Conservation (phyloP, 1,140 invertebrate genomes). For the Globodera ellingtonae region DNA sequence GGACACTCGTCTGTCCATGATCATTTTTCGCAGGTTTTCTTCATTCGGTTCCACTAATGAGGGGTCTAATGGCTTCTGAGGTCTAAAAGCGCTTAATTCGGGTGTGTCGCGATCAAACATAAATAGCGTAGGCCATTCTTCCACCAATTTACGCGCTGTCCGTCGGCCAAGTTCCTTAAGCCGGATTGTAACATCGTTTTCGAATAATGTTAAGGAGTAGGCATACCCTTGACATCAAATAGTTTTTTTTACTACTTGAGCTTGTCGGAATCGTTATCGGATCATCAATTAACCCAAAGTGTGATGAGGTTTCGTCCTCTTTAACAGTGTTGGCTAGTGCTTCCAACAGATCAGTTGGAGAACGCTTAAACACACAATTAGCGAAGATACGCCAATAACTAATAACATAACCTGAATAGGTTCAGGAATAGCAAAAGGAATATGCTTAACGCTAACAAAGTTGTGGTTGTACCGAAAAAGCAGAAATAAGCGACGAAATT, state of each 20-base stretch:
- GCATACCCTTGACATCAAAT: conserved; percentile 56
- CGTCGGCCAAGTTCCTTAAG: conserved; percentile 58
- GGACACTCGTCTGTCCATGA: conserved; percentile 36
- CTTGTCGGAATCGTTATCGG: conserved; percentile 58
- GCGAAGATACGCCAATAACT: not conserved
- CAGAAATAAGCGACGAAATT: not conserved
- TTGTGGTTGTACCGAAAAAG: not conserved
- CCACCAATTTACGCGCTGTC: conserved; percentile 57
- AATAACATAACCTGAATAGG: conserved; percentile 7
- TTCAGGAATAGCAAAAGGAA: conserved; percentile 8
- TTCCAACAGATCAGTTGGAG: conserved; percentile 57
- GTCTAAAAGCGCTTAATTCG: conserved; percentile 51
- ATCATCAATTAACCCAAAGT: conserved; percentile 63
- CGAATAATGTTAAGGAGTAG: not conserved
- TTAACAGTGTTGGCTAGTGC: conserved; percentile 60
- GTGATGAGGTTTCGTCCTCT: conserved; percentile 59
- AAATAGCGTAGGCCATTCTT: conserved; percentile 65
- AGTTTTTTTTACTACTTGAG: conserved; percentile 32
- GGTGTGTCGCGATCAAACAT: conserved; percentile 62
- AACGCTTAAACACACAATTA: conserved; percentile 48
- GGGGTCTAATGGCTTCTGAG: conserved; percentile 50
- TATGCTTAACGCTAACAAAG: not conserved
- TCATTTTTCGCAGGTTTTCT: conserved; percentile 37
- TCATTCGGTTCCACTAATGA: conserved; percentile 44
- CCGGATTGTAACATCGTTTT: not conserved